Percentiles rank a stretch among this genome's conserved stretches.
phyloP scores from a whole-genome alignment of 2,888 invertebrate species.

The Drosophila macrothrix region DNA sequence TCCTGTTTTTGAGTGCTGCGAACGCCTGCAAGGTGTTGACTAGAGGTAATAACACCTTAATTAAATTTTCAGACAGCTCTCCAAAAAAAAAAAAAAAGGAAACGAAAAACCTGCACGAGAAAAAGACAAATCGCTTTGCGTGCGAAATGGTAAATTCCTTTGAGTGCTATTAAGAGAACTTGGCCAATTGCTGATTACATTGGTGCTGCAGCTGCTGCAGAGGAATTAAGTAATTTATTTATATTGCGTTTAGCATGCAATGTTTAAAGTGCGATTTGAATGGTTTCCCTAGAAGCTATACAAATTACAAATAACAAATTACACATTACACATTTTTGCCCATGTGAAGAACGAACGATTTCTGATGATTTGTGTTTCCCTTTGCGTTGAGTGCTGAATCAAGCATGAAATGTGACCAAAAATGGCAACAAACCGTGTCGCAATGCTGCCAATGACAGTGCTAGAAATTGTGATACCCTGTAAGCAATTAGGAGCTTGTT shows the following conservation, averaged over 20 bases:
- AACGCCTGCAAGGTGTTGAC: slow-evolving; percentile 77
- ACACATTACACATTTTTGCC: slow-evolving; percentile 1
- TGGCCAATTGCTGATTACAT: slow-evolving; percentile 66
- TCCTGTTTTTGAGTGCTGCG: slow-evolving; percentile 4
- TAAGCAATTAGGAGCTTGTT: neutral
- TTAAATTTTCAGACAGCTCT: slow-evolving; percentile 71
- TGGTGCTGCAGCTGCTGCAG: slow-evolving; percentile 29
- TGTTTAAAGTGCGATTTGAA: slow-evolving; percentile 9
- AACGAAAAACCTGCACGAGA: neutral
- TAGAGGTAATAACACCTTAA: slow-evolving; percentile 74
- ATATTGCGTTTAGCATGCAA: slow-evolving; percentile 67
- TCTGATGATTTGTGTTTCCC: slow-evolving; percentile 1
- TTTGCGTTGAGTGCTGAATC: slow-evolving; percentile 35
- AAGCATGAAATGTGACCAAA: slow-evolving; percentile 64
- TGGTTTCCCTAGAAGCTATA: slow-evolving; percentile 30
- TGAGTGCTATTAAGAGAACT: slow-evolving; percentile 56
- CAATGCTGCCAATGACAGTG: neutral
- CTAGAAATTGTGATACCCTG: neutral
- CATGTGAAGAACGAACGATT: slow-evolving; percentile 4
- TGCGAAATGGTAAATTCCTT: slow-evolving; percentile 42
- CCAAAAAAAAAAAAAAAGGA: neutral
- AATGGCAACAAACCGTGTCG: slow-evolving; percentile 4
- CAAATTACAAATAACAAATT: slow-evolving; percentile 21
- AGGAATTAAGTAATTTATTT: slow-evolving; percentile 57
- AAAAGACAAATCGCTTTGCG: slow-evolving; percentile 16